A percentile compares a stretch with the other conserved stretches of the same genome.
phyloP scores from a whole-genome alignment of 35 echinoderm and acorn worm genomes.

The Apostichopus californicus region DNA sequence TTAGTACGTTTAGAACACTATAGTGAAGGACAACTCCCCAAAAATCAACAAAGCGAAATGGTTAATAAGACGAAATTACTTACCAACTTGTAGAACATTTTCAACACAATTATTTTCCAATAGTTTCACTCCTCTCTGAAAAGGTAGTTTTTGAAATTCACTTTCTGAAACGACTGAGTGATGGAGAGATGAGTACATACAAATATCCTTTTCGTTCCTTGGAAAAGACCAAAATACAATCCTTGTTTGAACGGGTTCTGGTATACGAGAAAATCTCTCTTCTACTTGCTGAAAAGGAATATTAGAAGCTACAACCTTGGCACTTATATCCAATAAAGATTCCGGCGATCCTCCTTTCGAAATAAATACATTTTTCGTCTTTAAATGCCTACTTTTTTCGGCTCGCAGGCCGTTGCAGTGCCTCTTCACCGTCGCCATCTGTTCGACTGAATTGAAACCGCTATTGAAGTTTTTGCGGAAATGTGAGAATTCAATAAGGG shows the following conservation, averaged over 20 bases:
- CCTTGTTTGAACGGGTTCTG: conserved; percentile 97
- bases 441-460: conserved; percentile 45
- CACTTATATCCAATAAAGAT: conserved; percentile 99
- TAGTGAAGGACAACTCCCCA: conserved; percentile 40
- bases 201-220: conserved; percentile 99
- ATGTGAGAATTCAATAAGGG: conserved; percentile 56
- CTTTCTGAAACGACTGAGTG: conserved; percentile 95
- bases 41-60: conserved; percentile 54
- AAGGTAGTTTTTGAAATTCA: conserved; percentile 99
- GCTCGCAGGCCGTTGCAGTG: conserved; percentile 85
- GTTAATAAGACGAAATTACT: conserved; percentile 51
- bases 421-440: conserved; percentile 99
- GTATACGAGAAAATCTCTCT: conserved; percentile 98
- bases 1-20: background rate
- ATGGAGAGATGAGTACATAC: conserved; percentile 99
- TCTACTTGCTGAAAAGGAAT: conserved; percentile 99
- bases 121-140: conserved; percentile 97
- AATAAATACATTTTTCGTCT: conserved; percentile 28
- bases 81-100: conserved; percentile 99
- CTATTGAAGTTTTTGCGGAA: conserved; percentile 52
- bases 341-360: conserved; percentile 66
- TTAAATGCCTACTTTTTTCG: conserved; percentile 68
- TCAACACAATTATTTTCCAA: conserved; percentile 96
- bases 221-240: conserved; percentile 99
- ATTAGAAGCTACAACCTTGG: conserved; percentile 98